These are phyloP conservation scores for Coregonus clupeaformis DNA, from an alignment of 2,113 vertebrate genomes.

Conservation along the genomic window DNA sequence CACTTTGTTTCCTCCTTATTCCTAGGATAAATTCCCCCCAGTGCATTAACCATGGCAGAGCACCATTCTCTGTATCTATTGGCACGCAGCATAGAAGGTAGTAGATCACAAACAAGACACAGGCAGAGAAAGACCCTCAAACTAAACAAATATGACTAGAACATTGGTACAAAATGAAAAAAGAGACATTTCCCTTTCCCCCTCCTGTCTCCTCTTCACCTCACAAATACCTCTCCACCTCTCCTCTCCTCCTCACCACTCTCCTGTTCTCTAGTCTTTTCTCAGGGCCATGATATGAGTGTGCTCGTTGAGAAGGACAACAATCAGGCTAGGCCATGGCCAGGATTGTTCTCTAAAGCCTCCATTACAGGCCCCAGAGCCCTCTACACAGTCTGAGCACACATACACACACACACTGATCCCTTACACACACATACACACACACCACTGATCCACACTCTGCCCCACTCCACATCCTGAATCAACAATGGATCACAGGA, in stretches of 20 bases:
- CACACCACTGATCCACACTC: neutral
- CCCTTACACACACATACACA: neutral
- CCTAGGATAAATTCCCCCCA: neutral
- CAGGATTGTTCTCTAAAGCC: neutral
- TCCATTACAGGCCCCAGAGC: neutral
- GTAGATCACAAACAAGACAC: neutral
- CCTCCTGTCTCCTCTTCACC: too few species aligned
- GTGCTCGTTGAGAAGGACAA: neutral
- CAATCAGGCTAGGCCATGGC: constrained; percentile 5
- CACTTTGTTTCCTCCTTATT: neutral
- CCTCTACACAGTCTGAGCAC: neutral
- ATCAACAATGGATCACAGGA: neutral
- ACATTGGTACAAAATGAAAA: neutral
- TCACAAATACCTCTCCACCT: neutral
- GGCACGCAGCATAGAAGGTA: neutral
- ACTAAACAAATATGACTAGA: too few species aligned
- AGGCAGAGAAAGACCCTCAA: too few species aligned
- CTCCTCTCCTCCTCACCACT: neutral
- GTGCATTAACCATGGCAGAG: neutral
- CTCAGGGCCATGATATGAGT: neutral
- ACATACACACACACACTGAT: neutral
- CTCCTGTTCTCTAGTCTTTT: neutral
- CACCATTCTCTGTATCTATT: neutral
- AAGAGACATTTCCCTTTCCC: too few species aligned
- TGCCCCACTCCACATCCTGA: neutral